phyloP scores from a whole-genome alignment of 53 echinoderm and acorn worm species.

The Echinometra lucunter region DNA sequence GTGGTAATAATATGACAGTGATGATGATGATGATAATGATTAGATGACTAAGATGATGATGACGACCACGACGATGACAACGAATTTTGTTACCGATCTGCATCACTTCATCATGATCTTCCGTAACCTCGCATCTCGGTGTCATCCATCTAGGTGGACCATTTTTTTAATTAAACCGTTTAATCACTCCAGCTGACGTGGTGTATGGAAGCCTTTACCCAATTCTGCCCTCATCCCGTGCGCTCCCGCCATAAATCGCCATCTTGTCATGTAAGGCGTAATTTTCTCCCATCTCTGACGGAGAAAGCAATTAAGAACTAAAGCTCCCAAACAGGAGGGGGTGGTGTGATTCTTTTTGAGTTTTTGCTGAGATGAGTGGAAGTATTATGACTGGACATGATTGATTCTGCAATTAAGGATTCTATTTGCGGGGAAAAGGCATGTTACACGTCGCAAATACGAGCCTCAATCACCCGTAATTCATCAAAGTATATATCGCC shows the following conservation, averaged over 20 bases:
- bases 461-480: neutral
- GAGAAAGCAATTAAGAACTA: conserved; percentile 44
- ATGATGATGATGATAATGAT: neutral
- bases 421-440: conserved; percentile 42
- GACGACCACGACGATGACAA: neutral
- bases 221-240: neutral
- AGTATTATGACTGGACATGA: conserved; percentile 55
- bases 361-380: conserved; percentile 29
- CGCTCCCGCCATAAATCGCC: conserved; percentile 48
- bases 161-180: conserved; percentile 60
- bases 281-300: conserved; percentile 37
- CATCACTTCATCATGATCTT: neutral
- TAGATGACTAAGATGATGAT: neutral
- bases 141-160: conserved; percentile 41
- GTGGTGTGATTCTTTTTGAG: conserved; percentile 35
- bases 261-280: conserved; percentile 26
- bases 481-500: conserved; percentile 7
- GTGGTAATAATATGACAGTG: neutral
- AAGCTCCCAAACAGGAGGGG: neutral
- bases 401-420: conserved; percentile 56
- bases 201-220: conserved; percentile 2
- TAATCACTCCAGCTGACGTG: conserved; percentile 40
- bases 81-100: neutral
- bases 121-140: neutral
- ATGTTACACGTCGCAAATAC: conserved; percentile 57